Evolutionary conservation across 2,888 invertebrate genomes (phyloP).

Genomic region (Pterostichus niger): DNA sequence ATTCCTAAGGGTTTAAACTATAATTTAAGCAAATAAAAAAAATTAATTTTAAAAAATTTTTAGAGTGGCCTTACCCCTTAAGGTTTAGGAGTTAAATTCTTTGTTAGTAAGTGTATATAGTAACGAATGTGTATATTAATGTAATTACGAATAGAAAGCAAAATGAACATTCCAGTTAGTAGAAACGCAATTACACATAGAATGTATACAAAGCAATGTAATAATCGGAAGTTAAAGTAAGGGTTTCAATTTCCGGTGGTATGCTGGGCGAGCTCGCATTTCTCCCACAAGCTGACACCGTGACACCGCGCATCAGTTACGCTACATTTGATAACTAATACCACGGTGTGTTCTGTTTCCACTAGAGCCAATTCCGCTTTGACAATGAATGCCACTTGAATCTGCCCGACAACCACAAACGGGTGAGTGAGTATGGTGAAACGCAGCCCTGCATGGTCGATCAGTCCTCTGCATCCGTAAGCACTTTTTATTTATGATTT

Average conservation of each 20-base stretch:
- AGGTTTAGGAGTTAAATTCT: no score
- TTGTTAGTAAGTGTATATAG: background rate
- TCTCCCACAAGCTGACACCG: background rate
- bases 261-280: no score
- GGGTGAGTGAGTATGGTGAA: slow-evolving; percentile 88
- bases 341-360: slow-evolving; percentile 67
- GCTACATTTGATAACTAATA: slow-evolving; percentile 44
- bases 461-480: slow-evolving; percentile 81
- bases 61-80: no score
- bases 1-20: no score
- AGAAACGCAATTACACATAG: slow-evolving; percentile 29
- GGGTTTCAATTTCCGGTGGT: slow-evolving; percentile 33
- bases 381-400: slow-evolving; percentile 99
- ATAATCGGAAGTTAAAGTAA: slow-evolving; percentile 46
- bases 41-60: no score
- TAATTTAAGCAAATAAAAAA: no score
- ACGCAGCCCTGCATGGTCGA: slow-evolving; percentile 74
- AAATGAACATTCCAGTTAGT: background rate
- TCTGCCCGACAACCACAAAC: slow-evolving; percentile 98
- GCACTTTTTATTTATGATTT: slow-evolving; percentile 75
- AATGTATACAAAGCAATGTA: slow-evolving; percentile 33
- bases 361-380: slow-evolving; percentile 99
- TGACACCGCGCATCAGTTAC: slow-evolving; percentile 18
- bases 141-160: background rate
- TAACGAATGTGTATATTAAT: no score